Evolutionary conservation across 1,140 invertebrate species (phyloP), one percentile per base, ranked within the genome.

Genomic region (Penaeus chinensis): DNA sequence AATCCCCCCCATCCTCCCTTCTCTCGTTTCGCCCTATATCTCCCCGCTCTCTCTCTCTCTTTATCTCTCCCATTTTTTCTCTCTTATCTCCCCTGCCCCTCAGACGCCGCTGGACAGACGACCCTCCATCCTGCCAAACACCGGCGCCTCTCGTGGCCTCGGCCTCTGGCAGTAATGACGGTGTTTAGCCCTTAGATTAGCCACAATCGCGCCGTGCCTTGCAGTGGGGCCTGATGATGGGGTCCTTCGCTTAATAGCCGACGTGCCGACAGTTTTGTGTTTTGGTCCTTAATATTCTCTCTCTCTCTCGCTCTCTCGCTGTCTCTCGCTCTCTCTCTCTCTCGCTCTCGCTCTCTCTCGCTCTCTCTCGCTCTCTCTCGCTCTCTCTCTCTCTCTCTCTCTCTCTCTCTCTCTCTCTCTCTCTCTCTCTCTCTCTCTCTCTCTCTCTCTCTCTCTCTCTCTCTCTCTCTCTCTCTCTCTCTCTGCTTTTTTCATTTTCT

Each of bases 381-480:
- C 4, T 5, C 69, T 74, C 2, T 19, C 69, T 27, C 7, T 47
- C 47, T 47, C 47, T 47, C 7, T 47, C 47, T 47, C 7, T 47
- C 47, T 47, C 7, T 47, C 47, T 47, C 47, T 47, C 47, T 47
- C 1, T 3, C 47, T 47, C 47, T 47, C 47, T 47, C 47, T 47
- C 47, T 47, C 47, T 47, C 47, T 47, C 47, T 47, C 47, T 47
- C 47, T 5, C 47, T 47, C 47, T 47, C 69, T 3, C 37, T 71
- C n/a, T 71, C 19, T 71, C 69, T 71, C 69, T 71, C 69, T 71
- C 69, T 71, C 42, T 47, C 42, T 47, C 42, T 47, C 42, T 47
- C 42, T 47, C 69, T 71, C 69, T 71, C 19, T 71, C 69, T 71
- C 19, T 71, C 69, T 71, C 19, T 71, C 69, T 71, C 69, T 71